phyloP scores from a whole-genome alignment of 2,797 vertebrate genomes.

The Leptodactylus fallax region DNA sequence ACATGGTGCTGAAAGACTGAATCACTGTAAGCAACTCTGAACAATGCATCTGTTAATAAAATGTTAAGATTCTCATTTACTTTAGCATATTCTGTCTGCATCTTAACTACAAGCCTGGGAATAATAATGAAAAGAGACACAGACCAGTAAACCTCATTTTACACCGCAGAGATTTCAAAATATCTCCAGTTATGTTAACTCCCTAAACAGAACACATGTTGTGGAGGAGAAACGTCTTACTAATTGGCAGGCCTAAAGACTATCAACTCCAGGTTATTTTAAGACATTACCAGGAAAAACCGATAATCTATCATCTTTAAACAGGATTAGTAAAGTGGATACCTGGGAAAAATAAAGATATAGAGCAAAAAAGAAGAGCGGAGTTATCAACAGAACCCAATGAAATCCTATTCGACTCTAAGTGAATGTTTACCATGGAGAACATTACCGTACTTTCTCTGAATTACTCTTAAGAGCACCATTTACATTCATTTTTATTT shows the following conservation, averaged over 20 bases:
- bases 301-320: not conserved
- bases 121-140: conserved; percentile 23
- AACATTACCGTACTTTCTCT: not conserved
- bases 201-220: not conserved
- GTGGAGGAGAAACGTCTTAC: not conserved
- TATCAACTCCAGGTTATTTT: not conserved
- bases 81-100: conserved; percentile 21
- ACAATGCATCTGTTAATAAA: conserved; percentile 14
- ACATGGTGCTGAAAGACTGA: not conserved
- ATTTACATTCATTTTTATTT: too few species aligned
- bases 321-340: not conserved
- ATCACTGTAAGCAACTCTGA: not conserved
- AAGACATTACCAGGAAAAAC: not conserved
- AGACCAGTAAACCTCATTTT: conserved; percentile 18
- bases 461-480: not conserved
- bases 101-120: conserved; percentile 17
- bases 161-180: not conserved
- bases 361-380: not conserved
- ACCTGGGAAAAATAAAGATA: not conserved
- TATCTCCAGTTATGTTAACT: not conserved
- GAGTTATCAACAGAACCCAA: not conserved
- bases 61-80: conserved; percentile 17
- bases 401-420: too few species aligned
- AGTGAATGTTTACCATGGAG: not conserved
- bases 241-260: conserved; percentile 1